Evolutionary conservation across 2,113 vertebrate species (phyloP).

Genomic region (Nothoprocta perdicaria): DNA sequence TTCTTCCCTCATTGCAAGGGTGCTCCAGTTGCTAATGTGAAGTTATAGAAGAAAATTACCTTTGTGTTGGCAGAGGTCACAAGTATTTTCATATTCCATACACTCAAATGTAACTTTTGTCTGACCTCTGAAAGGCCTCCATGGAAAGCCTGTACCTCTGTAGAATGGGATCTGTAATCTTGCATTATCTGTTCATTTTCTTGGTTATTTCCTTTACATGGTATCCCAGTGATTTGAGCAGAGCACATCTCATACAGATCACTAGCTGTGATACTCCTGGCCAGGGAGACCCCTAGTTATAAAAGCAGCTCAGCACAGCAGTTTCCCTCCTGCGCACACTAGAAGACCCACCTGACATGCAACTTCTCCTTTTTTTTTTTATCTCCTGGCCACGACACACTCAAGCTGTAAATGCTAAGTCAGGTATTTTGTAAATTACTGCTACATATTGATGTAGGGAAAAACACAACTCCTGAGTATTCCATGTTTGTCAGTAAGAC

Average conservation of each 20-base stretch:
- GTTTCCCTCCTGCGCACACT: neutral
- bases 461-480: neutral
- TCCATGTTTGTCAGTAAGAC: neutral
- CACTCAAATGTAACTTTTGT: neutral
- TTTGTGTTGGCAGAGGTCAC: neutral
- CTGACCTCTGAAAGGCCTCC: neutral
- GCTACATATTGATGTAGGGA: neutral
- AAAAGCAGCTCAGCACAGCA: neutral
- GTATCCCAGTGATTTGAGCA: neutral
- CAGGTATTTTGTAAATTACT: neutral
- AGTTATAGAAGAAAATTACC: neutral
- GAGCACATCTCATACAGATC: neutral
- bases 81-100: neutral
- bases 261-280: neutral
- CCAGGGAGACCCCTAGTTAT: neutral
- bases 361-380: neutral
- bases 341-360: neutral
- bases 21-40: neutral
- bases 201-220: neutral
- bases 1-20: accelerated
- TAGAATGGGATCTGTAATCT: too few relatives aligned
- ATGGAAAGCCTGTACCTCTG: neutral
- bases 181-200: neutral
- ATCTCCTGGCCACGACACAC: neutral
- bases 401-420: neutral